Evolutionary conservation across 1,140 invertebrate genomes (phyloP).

Genomic region (Drosophila arizonae): DNA sequence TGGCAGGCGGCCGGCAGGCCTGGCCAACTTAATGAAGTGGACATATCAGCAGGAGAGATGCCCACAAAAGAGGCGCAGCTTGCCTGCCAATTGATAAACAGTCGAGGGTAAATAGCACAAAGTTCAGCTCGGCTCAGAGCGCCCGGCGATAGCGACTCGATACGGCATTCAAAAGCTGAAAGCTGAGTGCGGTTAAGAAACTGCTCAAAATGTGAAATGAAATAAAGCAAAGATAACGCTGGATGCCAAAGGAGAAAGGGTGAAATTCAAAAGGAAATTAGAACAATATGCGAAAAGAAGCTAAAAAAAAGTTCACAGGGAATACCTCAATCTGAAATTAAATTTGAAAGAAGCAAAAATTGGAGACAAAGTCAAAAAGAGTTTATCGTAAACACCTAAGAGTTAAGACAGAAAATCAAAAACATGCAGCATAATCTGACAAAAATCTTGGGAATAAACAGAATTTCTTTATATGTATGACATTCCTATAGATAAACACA

Average conservation of each 20-base stretch:
- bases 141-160: constrained; percentile 19
- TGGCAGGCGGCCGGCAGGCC: constrained; percentile 22
- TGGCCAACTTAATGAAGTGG: constrained; percentile 70
- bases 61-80: constrained; percentile 15
- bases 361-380: no score
- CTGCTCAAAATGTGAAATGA: background rate
- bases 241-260: background rate
- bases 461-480: no score
- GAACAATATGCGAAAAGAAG: background rate
- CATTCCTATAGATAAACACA: no score
- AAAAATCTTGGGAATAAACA: no score
- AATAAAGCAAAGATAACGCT: background rate
- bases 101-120: constrained; percentile 14
- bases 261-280: background rate
- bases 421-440: no score
- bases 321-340: no score
- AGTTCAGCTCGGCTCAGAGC: constrained; percentile 8
- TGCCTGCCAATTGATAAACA: constrained; percentile 46
- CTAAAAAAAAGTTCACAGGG: background rate
- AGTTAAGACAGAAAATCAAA: no score
- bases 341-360: no score
- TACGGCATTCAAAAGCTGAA: constrained; percentile 41
- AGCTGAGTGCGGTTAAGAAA: constrained; percentile 23
- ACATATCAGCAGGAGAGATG: constrained; percentile 57
- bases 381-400: no score